Evolutionary conservation across 1,140 invertebrate species (phyloP), one percentile per base, ranked within the genome.

Genomic region (Leptinotarsa texana): DNA sequence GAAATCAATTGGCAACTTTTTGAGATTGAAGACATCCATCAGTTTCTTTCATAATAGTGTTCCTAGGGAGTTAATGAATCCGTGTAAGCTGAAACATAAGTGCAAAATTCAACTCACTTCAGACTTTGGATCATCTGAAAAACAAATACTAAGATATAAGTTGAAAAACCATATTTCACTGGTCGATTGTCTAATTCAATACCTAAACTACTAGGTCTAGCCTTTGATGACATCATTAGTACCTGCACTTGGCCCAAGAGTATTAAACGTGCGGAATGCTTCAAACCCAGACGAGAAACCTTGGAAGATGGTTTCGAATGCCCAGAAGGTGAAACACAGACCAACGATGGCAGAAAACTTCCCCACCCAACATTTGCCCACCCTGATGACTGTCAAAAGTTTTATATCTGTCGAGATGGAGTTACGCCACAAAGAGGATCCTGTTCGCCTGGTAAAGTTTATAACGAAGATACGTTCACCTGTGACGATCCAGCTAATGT

Each of bases 381-480:
- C 85, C 91, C 93, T 0, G 92, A 93, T 49, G 94, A 96, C 83
- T 96, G 94, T 82, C 91, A 92, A 78, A 94, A 93, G 81, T 95
- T 95, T 85, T 95, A 95, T 86, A 94, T 95, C 75, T 95, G 94
- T 85, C 87, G 93, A 62, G 93, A 94, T 79, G 93, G 93, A 3
- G 88, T 93, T 3, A 89, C 90, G 74, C 93, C 94, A 0, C 91
- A 94, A 82, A 90, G 92, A 76, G 92, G 92, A 8, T 91, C 92
- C 77, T 95, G 94, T 83, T 89, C 91, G 4, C 85, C 88, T 3
- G 93, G 92, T 47, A 91, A 89, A 13, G 94, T 95, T 42, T 96
- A 95, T 86, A 94, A 94, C 79, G 93, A 95, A 73, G 91, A 91
- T 11, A 92, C 88, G 15, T 92, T 94, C 81, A 93, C 90, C 83